Percentiles rank a stretch among this genome's conserved stretches.
These are phyloP conservation scores for human DNA, from an alignment of 2,113 vertebrate genomes.

Conservation along the genomic window DNA sequence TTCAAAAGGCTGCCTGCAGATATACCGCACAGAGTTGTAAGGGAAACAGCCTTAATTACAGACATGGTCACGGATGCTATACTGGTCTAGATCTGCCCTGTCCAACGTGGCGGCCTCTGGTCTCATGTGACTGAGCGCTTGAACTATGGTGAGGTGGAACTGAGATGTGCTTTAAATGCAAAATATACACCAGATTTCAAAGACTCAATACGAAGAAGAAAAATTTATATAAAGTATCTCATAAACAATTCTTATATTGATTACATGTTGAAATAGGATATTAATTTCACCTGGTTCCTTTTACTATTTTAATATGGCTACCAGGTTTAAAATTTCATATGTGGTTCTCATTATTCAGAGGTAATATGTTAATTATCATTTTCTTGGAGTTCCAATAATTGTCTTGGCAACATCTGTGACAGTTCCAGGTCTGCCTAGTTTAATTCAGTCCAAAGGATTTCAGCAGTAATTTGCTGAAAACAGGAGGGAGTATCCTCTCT, in stretches of 20 bases:
- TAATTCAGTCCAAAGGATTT: background rate
- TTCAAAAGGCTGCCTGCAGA: background rate
- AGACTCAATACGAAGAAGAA: background rate
- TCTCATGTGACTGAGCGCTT: background rate
- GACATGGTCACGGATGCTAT: background rate
- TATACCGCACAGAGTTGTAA: background rate
- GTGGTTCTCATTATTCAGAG: background rate
- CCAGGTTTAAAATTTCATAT: background rate
- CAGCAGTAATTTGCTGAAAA: background rate
- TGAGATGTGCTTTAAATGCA: background rate
- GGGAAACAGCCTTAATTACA: background rate
- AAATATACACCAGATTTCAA: background rate
- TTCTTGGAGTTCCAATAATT: background rate
- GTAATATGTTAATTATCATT: background rate
- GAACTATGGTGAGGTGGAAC: background rate
- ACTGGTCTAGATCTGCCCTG: background rate
- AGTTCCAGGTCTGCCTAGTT: background rate
- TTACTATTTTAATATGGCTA: background rate
- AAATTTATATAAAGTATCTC: background rate
- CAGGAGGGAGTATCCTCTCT: background rate
- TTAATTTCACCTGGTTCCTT: background rate
- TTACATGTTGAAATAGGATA: background rate
- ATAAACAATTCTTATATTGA: background rate
- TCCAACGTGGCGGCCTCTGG: fast-evolving
- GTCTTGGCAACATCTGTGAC: background rate